These are phyloP conservation scores for Fundulus diaphanus DNA, from an alignment of 2,797 vertebrate species.

Conservation along the genomic window DNA sequence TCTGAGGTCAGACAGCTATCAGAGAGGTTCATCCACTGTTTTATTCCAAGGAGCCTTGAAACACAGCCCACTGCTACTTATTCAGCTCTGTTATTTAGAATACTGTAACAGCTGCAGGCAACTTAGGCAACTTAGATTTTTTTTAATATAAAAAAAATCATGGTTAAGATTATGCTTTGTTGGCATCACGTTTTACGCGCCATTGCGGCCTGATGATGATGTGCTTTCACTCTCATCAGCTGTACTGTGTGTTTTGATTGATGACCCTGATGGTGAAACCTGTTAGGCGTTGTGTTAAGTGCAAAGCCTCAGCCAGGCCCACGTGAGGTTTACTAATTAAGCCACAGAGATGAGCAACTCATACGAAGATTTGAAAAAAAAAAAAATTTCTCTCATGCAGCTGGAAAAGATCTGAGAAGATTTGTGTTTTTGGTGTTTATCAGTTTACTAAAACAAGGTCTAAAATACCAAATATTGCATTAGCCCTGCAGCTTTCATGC, in stretches of 20 bases:
- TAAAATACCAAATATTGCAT: background rate
- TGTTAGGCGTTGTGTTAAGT: background rate
- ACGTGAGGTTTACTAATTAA: constrained; percentile 7
- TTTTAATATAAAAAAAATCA: background rate
- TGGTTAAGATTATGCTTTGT: background rate
- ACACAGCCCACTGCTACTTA: constrained; percentile 4
- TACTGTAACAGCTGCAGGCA: background rate
- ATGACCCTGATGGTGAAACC: constrained; percentile 2
- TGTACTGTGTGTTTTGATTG: background rate
- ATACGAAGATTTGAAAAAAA: background rate
- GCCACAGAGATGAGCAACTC: constrained; percentile 4
- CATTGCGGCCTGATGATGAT: background rate
- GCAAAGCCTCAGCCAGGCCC: background rate
- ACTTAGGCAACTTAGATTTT: too few relatives aligned
- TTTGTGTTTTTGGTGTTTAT: constrained; percentile 4
- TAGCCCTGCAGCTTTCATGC: background rate
- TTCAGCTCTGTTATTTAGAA: constrained; percentile 15
- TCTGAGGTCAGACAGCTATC: constrained; percentile 36
- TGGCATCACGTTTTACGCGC: background rate
- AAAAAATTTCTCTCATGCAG: background rate
- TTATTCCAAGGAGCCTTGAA: background rate
- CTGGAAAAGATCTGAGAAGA: background rate
- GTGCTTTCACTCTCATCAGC: background rate
- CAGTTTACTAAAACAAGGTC: background rate
- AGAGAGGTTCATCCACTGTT: constrained; percentile 27